These are phyloP conservation scores for Barnardius zonarius DNA, from an alignment of 2,113 vertebrate species.

Conservation along the genomic window DNA sequence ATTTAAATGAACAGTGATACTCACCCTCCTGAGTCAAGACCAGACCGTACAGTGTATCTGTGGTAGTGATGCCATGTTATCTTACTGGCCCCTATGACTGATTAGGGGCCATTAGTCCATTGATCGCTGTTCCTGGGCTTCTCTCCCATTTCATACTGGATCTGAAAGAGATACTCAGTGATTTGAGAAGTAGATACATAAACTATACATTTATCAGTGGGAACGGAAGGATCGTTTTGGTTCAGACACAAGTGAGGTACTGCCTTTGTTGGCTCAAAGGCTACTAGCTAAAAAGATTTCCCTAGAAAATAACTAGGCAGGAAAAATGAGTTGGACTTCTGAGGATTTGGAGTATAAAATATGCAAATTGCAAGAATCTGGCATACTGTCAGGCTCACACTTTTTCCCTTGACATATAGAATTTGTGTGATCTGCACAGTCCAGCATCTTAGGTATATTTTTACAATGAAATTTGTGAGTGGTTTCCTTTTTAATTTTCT, in stretches of 20 bases:
- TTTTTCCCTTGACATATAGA: background rate
- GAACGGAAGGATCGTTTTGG: background rate
- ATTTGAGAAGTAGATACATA: background rate
- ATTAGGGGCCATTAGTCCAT: background rate
- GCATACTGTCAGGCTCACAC: background rate
- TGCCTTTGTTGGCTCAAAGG: background rate
- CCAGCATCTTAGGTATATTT: background rate
- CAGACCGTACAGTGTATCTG: accelerated
- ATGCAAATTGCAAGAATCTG: slow-evolving; percentile 32
- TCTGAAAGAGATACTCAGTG: background rate
- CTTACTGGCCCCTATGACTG: accelerated
- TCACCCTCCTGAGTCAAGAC: background rate
- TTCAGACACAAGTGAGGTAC: background rate
- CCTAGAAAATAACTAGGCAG: slow-evolving; percentile 8
- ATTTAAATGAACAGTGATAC: background rate
- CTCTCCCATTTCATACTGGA: accelerated
- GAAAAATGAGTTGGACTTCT: slow-evolving; percentile 31
- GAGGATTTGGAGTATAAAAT: slow-evolving; percentile 30
- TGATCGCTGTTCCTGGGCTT: background rate
- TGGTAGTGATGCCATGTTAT: accelerated
- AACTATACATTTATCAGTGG: background rate
- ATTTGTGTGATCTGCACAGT: background rate
- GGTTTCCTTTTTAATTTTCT: background rate
- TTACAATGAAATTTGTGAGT: background rate
- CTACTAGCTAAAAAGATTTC: background rate